Percentiles rank a stretch among this genome's conserved stretches.
phyloP scores from a whole-genome alignment of 1,140 invertebrate species.

The Zaprionus kolodkinae region DNA sequence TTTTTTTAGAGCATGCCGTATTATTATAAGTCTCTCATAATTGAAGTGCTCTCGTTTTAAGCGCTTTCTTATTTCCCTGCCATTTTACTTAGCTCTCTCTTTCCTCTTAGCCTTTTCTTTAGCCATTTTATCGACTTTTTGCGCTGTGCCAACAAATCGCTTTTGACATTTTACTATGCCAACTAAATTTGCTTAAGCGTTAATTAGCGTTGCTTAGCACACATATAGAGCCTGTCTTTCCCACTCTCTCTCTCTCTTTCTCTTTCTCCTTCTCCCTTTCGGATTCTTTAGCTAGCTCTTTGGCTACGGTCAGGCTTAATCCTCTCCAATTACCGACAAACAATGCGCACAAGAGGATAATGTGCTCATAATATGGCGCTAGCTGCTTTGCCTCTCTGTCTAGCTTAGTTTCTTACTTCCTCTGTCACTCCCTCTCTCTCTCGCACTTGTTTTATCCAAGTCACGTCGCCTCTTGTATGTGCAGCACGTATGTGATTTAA shows the following conservation, averaged over 20 bases:
- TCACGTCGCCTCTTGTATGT: not conserved
- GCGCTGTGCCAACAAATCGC: not conserved
- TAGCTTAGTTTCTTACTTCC: too few species aligned
- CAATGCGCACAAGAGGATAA: conserved; percentile 13
- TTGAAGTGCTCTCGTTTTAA: not conserved
- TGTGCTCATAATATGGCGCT: not conserved
- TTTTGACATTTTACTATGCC: conserved; percentile 19
- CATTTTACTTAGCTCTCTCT: not conserved
- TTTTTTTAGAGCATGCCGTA: not conserved
- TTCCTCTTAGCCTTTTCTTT: not conserved
- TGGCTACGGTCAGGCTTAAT: conserved; percentile 17
- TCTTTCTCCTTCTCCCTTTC: not conserved
- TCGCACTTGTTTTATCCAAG: not conserved
- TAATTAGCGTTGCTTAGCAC: conserved; percentile 32
- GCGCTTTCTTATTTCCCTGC: not conserved
- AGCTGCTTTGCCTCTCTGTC: not conserved
- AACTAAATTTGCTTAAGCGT: conserved; percentile 28
- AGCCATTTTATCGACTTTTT: not conserved
- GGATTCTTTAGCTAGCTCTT: not conserved
- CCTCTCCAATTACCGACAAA: conserved; percentile 33
- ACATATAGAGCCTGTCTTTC: not conserved
- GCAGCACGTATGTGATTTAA: conserved; percentile 12
- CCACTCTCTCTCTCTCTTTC: not conserved
- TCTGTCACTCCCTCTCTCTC: not conserved
- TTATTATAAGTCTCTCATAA: not conserved